A percentile compares a stretch with the other conserved stretches of the same genome.
Evolutionary conservation across 2,888 invertebrate species (phyloP).

Genomic region (Eueremaeus valkanovi): DNA sequence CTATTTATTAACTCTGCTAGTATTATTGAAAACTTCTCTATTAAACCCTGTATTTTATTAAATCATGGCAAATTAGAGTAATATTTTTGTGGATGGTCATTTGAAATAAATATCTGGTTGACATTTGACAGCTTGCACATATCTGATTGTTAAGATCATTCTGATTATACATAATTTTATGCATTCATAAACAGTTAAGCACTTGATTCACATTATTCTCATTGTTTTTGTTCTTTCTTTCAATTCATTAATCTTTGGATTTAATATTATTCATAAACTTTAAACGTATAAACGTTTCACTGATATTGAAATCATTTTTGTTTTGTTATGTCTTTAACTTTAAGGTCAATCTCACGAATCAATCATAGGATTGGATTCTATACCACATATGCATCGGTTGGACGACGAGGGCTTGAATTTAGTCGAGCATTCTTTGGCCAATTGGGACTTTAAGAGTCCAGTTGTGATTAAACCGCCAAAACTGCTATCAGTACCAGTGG

Average conservation of each 20-base stretch:
- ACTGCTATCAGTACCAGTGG: constrained; percentile 31
- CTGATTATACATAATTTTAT: too few species aligned
- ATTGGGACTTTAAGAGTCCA: constrained; percentile 1
- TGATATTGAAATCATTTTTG: not conserved
- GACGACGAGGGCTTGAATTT: constrained; percentile 11
- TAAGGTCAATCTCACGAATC: constrained; percentile 24
- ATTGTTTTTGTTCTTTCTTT: not conserved
- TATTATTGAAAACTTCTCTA: too few species aligned
- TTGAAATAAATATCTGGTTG: too few species aligned
- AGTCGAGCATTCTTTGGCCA: not conserved
- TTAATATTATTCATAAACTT: not conserved
- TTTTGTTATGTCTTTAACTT: not conserved
- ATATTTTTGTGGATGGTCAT: too few species aligned
- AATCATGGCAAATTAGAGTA: too few species aligned
- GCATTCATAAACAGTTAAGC: not conserved
- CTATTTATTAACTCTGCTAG: too few species aligned
- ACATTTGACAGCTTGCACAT: too few species aligned
- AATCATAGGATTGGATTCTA: constrained; percentile 8
- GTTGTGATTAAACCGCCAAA: not conserved
- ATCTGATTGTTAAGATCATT: too few species aligned
- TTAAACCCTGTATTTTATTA: too few species aligned
- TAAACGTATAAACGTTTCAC: not conserved
- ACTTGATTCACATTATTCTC: not conserved
- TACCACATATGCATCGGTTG: not conserved
- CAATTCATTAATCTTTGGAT: not conserved